phyloP scores from a whole-genome alignment of 2,113 vertebrate species.

The Aix galericulata region DNA sequence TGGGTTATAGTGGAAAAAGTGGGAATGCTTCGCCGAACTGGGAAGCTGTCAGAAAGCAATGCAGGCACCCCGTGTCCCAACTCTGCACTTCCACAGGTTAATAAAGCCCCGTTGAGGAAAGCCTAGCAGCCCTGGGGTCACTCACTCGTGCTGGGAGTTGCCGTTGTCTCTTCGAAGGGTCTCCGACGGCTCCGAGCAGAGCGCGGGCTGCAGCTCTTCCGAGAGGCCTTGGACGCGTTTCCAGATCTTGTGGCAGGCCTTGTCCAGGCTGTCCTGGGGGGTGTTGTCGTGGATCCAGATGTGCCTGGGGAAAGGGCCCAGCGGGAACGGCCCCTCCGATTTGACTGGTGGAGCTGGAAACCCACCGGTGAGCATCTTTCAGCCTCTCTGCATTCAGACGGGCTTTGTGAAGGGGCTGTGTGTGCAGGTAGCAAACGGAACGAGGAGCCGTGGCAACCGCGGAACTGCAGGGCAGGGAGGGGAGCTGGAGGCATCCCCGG shows the following conservation, averaged over 20 bases:
- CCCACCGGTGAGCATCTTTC: conserved; percentile 44
- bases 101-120: background rate
- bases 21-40: background rate
- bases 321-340: conserved; percentile 48
- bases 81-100: background rate
- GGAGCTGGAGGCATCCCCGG: background rate
- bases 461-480: conserved; percentile 29
- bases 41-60: background rate
- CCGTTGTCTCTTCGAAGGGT: background rate
- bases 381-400: background rate
- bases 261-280: conserved; percentile 78
- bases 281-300: conserved; percentile 82
- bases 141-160: conserved; percentile 61
- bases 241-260: conserved; percentile 82
- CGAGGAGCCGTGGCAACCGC: conserved; percentile 67
- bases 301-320: conserved; percentile 81
- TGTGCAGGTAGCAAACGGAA: background rate
- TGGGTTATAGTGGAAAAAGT: background rate
- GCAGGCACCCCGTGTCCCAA: fast-evolving
- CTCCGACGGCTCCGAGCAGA: background rate
- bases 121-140: background rate
- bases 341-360: background rate
- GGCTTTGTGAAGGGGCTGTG: background rate
- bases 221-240: conserved; percentile 67
- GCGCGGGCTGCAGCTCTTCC: conserved; percentile 10